Conservation (phyloP, 2,797 vertebrate genomes). For the Acanthornis magna region DNA sequence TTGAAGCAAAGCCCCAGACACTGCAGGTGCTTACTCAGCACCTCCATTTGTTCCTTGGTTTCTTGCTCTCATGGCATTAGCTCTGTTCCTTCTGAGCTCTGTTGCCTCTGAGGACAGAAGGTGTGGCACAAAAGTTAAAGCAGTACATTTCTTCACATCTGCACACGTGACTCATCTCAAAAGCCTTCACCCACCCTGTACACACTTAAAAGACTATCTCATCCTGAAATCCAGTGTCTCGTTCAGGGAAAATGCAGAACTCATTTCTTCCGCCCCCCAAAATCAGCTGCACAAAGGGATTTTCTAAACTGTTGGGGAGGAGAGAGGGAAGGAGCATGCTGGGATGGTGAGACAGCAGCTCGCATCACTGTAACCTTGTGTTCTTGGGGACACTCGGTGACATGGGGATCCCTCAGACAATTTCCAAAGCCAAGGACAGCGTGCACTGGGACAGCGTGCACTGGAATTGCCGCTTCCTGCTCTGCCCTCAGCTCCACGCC, state of each 20-base stretch:
- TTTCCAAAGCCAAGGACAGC: not conserved
- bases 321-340: not conserved
- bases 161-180: not conserved
- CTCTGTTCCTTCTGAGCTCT: not conserved
- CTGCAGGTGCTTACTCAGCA: not conserved
- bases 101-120: not conserved
- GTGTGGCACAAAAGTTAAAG: not conserved
- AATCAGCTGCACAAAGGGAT: not conserved
- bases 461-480: not conserved
- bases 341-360: not conserved
- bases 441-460: accelerated
- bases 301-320: not conserved
- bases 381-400: not conserved
- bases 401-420: accelerated
- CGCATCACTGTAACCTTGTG: accelerated
- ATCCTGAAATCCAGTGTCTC: not conserved
- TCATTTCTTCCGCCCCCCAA: not conserved
- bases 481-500: not conserved
- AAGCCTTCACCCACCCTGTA: not conserved
- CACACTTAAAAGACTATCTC: accelerated
- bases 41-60: not conserved
- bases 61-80: not conserved
- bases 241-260: not conserved
- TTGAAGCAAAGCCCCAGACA: not conserved
- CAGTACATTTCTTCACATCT: not conserved